phyloP scores from a whole-genome alignment of 1,140 invertebrate genomes.

The Cephus cinctus region DNA sequence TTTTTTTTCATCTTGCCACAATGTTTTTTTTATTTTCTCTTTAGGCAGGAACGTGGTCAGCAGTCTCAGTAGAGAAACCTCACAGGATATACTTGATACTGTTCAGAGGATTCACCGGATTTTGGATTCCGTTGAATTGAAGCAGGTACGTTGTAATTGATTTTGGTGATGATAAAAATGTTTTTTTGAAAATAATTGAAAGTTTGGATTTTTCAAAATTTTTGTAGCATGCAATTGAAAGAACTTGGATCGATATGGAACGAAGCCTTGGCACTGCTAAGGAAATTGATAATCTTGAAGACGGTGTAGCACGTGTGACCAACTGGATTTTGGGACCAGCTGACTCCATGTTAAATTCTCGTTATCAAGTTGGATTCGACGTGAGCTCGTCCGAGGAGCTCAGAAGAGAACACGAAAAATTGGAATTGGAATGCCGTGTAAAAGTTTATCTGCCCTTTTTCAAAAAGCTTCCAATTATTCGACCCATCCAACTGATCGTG shows the following conservation, averaged over 20 bases:
- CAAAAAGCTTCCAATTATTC: neutral
- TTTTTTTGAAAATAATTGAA: neutral
- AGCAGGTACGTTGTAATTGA: constrained; percentile 49
- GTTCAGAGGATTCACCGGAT: constrained; percentile 59
- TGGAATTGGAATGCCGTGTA: constrained; percentile 76
- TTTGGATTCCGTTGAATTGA: constrained; percentile 61
- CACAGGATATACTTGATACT: constrained; percentile 64
- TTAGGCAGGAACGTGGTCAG: constrained; percentile 32
- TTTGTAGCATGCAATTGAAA: constrained; percentile 52
- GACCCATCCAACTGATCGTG: neutral
- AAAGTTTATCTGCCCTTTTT: constrained; percentile 21
- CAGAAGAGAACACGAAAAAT: constrained; percentile 69
- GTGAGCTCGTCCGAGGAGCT: constrained; percentile 70
- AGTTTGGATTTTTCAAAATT: neutral
- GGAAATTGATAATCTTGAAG: constrained; percentile 62
- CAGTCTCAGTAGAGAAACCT: constrained; percentile 44
- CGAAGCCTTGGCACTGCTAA: constrained; percentile 61
- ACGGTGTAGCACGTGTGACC: constrained; percentile 67
- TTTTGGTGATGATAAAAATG: neutral
- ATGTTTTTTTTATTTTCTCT: constrained; percentile 3
- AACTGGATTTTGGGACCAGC: constrained; percentile 77
- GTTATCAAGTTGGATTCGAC: constrained; percentile 72
- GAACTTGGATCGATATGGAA: constrained; percentile 63
- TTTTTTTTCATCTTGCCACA: neutral
- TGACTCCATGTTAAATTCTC: constrained; percentile 68